Conservation (phyloP, 1,140 invertebrate species). For the Acyrthosiphon pisum region DNA sequence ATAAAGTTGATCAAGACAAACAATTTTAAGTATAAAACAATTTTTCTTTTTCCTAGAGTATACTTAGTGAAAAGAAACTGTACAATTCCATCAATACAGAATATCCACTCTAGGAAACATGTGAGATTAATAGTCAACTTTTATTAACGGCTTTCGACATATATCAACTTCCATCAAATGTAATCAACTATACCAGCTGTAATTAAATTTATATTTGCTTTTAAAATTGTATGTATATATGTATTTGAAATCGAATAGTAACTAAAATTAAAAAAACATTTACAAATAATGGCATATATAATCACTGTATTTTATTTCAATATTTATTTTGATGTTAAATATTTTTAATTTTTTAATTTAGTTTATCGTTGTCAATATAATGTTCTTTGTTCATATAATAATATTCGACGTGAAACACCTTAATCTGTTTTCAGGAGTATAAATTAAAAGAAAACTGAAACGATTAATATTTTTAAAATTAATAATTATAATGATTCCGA, state of each 20-base stretch:
- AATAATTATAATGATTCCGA: background rate
- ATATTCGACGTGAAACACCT: too few relatives aligned
- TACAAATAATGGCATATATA: background rate
- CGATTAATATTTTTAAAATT: background rate
- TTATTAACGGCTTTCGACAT: background rate
- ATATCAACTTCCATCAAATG: background rate
- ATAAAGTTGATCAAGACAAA: conserved; percentile 9
- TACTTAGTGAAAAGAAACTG: background rate
- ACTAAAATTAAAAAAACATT: background rate
- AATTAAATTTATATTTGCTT: background rate
- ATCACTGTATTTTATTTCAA: background rate
- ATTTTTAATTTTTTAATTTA: background rate
- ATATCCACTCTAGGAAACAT: background rate
- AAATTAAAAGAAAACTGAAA: background rate
- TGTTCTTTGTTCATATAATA: too few relatives aligned
- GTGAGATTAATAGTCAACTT: conserved; percentile 9
- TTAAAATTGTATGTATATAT: background rate
- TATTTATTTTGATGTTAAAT: background rate
- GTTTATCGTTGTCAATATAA: background rate
- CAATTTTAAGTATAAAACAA: conserved; percentile 18
- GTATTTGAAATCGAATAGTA: background rate
- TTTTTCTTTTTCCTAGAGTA: background rate
- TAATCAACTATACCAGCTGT: background rate
- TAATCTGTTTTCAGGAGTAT: too few relatives aligned
- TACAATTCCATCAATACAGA: background rate